Evolutionary conservation across 2,797 vertebrate genomes (phyloP).

Genomic region (Halcyon badia): DNA sequence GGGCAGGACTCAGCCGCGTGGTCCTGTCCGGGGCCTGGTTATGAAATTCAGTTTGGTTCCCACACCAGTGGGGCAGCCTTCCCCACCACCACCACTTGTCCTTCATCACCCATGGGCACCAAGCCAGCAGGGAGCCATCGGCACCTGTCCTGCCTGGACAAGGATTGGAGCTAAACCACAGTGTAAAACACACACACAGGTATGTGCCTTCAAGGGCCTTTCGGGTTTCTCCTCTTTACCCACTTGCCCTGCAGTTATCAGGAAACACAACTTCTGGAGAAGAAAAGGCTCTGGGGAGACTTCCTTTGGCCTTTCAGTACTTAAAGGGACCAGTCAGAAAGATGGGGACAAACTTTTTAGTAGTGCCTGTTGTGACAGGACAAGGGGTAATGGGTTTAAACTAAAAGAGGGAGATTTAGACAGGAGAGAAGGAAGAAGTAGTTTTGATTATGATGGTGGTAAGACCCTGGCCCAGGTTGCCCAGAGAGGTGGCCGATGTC

Average conservation of each 20-base stretch:
- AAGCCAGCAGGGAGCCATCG: not conserved
- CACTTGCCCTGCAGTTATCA: not conserved
- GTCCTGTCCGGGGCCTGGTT: accelerated
- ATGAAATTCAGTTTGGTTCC: not conserved
- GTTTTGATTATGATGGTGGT: too few relatives aligned
- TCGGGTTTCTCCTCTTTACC: not conserved
- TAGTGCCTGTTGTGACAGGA: too few relatives aligned
- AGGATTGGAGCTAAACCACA: accelerated
- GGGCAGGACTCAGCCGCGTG: accelerated
- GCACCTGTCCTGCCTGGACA: accelerated
- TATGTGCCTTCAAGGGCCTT: not conserved
- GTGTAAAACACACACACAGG: accelerated
- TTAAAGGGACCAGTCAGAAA: not conserved
- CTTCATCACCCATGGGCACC: accelerated
- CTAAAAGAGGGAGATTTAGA: too few relatives aligned
- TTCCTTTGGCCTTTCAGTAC: not conserved
- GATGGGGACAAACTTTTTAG: not conserved
- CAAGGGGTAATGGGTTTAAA: too few relatives aligned
- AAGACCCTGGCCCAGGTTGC: too few relatives aligned
- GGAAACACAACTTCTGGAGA: not conserved
- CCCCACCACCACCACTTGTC: not conserved
- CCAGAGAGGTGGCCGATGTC: too few relatives aligned
- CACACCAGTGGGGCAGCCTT: accelerated
- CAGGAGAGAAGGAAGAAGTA: too few relatives aligned
- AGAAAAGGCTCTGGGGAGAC: not conserved